Percentiles rank a stretch among this genome's conserved stretches.
phyloP scores from a whole-genome alignment of 1,140 invertebrate genomes.

The Ptiloglossa arizonensis region DNA sequence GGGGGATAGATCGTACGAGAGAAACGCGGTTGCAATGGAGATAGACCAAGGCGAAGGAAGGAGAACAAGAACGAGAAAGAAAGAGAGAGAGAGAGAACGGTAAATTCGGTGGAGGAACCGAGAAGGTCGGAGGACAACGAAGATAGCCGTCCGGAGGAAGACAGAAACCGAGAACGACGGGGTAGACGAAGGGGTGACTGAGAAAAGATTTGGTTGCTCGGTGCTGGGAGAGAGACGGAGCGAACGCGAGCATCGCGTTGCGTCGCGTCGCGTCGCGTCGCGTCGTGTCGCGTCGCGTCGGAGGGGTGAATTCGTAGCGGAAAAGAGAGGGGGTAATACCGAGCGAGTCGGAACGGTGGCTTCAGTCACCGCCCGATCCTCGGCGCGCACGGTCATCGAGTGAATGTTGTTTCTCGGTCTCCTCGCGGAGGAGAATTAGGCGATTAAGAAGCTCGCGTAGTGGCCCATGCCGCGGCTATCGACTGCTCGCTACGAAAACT shows the following conservation, averaged over 20 bases:
- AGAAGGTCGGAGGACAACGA: constrained; percentile 36
- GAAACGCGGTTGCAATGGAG: constrained; percentile 10
- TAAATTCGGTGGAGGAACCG: neutral
- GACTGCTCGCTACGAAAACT: neutral
- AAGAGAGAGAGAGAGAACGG: constrained; percentile 49
- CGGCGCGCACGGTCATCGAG: constrained; percentile 77
- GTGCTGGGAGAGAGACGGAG: constrained; percentile 16
- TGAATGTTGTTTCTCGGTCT: constrained; percentile 54
- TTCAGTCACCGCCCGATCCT: constrained; percentile 81
- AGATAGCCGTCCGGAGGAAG: constrained; percentile 23
- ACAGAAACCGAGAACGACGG: neutral
- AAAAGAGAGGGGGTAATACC: constrained; percentile 47
- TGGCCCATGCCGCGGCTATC: constrained; percentile 26
- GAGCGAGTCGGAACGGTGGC: constrained; percentile 65
- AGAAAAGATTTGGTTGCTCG: constrained; percentile 37
- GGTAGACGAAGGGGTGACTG: constrained; percentile 1
- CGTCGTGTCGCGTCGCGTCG: no score
- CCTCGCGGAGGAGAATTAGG: constrained; percentile 44
- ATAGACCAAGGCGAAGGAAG: neutral
- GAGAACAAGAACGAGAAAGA: constrained; percentile 23
- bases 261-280: no score
- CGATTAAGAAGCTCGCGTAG: constrained; percentile 33
- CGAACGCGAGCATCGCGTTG: no score
- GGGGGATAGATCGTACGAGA: neutral
- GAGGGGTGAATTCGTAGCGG: constrained; percentile 33